Percentiles rank a stretch among this genome's conserved stretches.
Evolutionary conservation across 2,113 vertebrate species (phyloP).

Genomic region (Ovibos moschatus): DNA sequence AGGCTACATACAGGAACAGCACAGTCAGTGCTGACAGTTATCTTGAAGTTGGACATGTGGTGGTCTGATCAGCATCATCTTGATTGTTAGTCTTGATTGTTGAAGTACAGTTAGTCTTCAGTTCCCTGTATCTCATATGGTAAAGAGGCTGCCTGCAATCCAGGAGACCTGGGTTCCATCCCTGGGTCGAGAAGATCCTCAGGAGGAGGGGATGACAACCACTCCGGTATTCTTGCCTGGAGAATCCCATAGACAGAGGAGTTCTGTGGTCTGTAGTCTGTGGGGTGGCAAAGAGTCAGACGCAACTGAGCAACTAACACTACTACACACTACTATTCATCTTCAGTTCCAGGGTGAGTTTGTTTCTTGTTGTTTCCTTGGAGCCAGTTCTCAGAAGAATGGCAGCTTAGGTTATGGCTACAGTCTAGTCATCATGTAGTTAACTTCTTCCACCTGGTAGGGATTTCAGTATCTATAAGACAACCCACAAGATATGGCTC

Average conservation of each 20-base stretch:
- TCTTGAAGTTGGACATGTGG: not conserved
- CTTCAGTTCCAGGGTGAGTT: not conserved
- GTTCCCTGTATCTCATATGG: not conserved
- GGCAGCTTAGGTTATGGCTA: not conserved
- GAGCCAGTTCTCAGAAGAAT: not conserved
- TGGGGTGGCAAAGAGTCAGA: not conserved
- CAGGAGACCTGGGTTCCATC: not conserved
- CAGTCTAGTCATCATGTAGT: not conserved
- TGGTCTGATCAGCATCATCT: not conserved
- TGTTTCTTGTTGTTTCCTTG: not conserved
- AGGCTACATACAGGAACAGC: not conserved
- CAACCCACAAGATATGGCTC: not conserved
- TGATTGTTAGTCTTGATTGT: not conserved
- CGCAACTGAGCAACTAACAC: not conserved
- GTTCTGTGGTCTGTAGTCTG: not conserved
- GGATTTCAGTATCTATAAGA: not conserved
- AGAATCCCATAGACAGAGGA: not conserved
- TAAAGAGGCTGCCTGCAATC: not conserved
- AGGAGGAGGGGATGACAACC: not conserved
- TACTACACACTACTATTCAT: not conserved
- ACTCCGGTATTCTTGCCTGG: not conserved
- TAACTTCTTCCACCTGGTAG: not conserved
- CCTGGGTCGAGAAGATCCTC: not conserved
- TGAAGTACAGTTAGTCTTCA: not conserved
- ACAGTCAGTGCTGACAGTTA: not conserved